Evolutionary conservation across 2,113 vertebrate genomes (phyloP), one percentile per base, ranked within the genome.

Genomic region (Mandrillus leucophaeus): DNA sequence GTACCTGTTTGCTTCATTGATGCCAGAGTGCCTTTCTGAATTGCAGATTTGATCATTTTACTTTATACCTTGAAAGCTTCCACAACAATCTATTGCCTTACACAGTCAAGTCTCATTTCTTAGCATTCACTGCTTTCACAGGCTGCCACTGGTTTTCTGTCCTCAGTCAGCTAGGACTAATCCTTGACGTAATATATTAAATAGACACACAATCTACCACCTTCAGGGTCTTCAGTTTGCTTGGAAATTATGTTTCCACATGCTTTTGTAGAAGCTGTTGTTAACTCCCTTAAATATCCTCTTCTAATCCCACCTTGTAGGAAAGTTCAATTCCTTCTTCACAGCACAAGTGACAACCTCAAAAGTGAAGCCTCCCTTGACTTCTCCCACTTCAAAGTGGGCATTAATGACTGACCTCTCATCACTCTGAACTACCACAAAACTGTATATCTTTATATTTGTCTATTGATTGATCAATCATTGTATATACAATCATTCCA

Each of bases 191-290:
- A 72, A 6, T 32, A 16, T 59, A 40, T 18, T 86, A 14, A 88
- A 2, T 5, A 45, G 27, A 76, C 5, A 96, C 57, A 78, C 55
- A 68, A 23, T 18, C 10, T 12, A 12, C 14, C 68, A 66, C 7
- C 7, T 38, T 43, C 2, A 13, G 25, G 1, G 50, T 13, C 27
- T 43, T 86, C 43, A 48, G 8, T 0, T 0, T n/a, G 27, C 85
- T 52, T 72, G 20, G 48, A 88, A 66, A 8, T 66, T 82, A n/a
- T 0, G 3, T 27, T n/a, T 45, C 43, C 72, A 61, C 8, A 3
- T 23, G 22, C 0, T n/a, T 59, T 57, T 35, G 0, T 27, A 32
- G 1, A 9, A 43, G 48, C 5, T 84, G 1, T 27, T 79, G 2
- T 70, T 76, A 20, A 64, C 22, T 75, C 23, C 6, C 2, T 12